Percentiles rank a stretch among this genome's conserved stretches.
These are phyloP conservation scores for Clarias laeviceps DNA, from an alignment of 2,797 vertebrate genomes.

Conservation along the genomic window DNA sequence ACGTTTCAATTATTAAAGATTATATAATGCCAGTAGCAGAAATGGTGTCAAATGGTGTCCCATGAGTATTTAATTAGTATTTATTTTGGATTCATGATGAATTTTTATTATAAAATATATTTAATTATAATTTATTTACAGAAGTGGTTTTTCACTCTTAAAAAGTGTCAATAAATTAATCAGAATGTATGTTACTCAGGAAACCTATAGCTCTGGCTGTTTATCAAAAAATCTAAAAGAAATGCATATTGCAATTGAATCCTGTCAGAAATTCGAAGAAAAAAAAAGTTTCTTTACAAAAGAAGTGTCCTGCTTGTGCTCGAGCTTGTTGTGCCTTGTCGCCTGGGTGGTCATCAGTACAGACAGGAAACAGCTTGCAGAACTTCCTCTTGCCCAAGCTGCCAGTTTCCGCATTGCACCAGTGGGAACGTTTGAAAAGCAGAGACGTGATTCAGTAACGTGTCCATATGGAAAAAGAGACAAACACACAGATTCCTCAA, in stretches of 20 bases:
- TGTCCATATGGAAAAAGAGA: constrained; percentile 40
- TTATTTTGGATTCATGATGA: not conserved
- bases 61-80: not conserved
- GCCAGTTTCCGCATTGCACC: constrained; percentile 51
- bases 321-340: constrained; percentile 50
- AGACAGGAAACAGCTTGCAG: constrained; percentile 72
- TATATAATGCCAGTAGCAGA: not conserved
- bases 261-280: constrained; percentile 25
- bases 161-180: not conserved
- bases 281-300: constrained; percentile 57
- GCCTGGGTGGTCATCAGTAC: constrained; percentile 35
- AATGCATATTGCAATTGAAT: not conserved
- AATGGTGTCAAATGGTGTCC: not conserved
- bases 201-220: not conserved
- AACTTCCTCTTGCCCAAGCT: constrained; percentile 64
- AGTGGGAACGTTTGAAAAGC: constrained; percentile 49
- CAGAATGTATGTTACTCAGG: not conserved
- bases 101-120: not conserved
- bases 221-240: too few species aligned
- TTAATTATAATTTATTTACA: not conserved
- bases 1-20: not conserved
- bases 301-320: constrained; percentile 42
- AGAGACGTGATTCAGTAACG: constrained; percentile 41
- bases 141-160: not conserved
- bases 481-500: constrained; percentile 43